A percentile compares a stretch with the other conserved stretches of the same genome.
These are phyloP conservation scores for Menidia beryllina DNA, from an alignment of 2,113 vertebrate genomes.

Conservation along the genomic window DNA sequence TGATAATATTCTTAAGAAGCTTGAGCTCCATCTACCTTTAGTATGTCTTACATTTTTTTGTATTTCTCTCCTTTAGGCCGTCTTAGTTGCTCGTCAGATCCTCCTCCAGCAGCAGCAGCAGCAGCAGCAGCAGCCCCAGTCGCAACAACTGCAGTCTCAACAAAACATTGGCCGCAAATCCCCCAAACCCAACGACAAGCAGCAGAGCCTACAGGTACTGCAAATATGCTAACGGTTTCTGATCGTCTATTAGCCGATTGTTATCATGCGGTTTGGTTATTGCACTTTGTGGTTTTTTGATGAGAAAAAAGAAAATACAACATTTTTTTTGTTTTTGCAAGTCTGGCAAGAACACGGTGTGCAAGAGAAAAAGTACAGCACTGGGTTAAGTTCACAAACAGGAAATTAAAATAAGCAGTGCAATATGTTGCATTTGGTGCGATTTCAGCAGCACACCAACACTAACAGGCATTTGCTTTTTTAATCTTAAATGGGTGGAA, in stretches of 20 bases:
- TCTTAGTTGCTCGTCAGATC: conserved; percentile 95
- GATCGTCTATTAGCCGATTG: conserved; percentile 9
- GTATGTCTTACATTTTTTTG: conserved; percentile 27
- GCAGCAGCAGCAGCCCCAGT: conserved; percentile 78
- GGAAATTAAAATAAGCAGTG: conserved; percentile 78
- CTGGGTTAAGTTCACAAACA: conserved; percentile 76
- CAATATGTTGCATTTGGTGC: conserved; percentile 47
- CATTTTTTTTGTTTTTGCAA: conserved; percentile 32
- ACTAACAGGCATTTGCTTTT: conserved; percentile 2
- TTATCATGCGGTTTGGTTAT: conserved; percentile 21
- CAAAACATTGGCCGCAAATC: conserved; percentile 89
- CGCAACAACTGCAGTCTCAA: conserved; percentile 82
- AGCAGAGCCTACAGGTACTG: conserved; percentile 90
- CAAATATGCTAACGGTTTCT: conserved; percentile 13
- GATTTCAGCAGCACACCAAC: conserved; percentile 35
- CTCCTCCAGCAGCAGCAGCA: conserved; percentile 90
- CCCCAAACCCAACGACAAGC: conserved; percentile 94
- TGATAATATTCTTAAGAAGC: conserved; percentile 58
- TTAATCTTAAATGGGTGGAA: neutral
- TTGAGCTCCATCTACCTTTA: conserved; percentile 43
- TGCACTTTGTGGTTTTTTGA: conserved; percentile 46
- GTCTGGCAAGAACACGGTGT: conserved; percentile 48
- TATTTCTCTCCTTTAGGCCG: conserved; percentile 83
- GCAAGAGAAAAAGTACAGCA: conserved; percentile 46
- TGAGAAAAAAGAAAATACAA: conserved; percentile 18